These are phyloP conservation scores for Sitta carolinensis DNA, from an alignment of 2,797 vertebrate genomes.

Conservation along the genomic window DNA sequence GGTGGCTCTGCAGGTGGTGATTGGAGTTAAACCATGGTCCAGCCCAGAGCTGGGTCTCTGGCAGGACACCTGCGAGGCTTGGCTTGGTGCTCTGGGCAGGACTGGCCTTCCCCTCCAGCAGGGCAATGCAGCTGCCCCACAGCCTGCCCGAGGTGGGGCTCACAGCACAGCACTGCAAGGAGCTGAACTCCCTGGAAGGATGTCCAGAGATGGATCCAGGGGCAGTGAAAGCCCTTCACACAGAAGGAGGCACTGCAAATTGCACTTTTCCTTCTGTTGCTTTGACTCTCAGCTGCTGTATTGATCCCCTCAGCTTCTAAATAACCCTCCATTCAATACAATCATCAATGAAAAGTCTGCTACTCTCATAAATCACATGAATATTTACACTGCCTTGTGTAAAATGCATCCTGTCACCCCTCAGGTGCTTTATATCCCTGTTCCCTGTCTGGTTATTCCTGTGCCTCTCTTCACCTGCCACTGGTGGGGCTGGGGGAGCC, in stretches of 20 bases:
- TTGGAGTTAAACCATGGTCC: background rate
- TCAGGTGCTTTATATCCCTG: background rate
- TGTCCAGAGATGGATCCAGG: background rate
- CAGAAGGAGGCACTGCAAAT: background rate
- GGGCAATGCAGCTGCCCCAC: background rate
- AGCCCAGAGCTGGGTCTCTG: background rate
- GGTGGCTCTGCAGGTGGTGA: background rate
- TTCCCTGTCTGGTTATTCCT: background rate
- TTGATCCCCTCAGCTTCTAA: constrained; percentile 37
- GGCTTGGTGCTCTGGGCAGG: background rate
- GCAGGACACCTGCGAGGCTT: background rate
- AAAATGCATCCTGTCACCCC: background rate
- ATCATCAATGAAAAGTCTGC: constrained; percentile 8
- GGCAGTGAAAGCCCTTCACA: background rate
- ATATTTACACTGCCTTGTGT: constrained; percentile 16
- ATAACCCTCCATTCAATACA: constrained; percentile 10
- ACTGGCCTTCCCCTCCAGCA: background rate
- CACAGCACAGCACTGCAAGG: background rate
- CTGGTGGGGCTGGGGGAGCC: background rate
- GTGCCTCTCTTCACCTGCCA: background rate
- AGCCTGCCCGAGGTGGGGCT: background rate
- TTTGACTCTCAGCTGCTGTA: background rate
- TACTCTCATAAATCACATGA: background rate
- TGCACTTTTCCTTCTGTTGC: background rate
- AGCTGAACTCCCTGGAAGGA: background rate